Evolutionary conservation across 1,140 invertebrate genomes (phyloP), one percentile per base, ranked within the genome.

Genomic region (Bactericera cockerelli): DNA sequence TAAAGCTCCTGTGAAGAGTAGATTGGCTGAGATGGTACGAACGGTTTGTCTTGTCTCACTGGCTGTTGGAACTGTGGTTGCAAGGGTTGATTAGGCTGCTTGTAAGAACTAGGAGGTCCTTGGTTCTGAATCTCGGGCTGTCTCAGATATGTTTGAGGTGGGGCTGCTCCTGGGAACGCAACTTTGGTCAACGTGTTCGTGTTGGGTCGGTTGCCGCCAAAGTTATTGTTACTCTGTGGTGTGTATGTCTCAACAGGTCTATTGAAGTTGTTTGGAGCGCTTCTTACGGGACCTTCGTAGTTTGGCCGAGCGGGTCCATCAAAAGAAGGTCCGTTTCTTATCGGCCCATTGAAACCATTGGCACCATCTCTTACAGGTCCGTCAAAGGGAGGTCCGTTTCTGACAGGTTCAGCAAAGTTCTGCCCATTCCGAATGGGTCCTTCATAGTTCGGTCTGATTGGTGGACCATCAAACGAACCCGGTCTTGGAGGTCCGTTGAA

Each of bases 61-160:
- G 36, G 57, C n/a, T 39, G 38, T n/a, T n/a, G n/a, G 24, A 25
- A 24, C 33, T 56, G 56, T 26, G 14, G 62, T 25, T n/a, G 49
- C 10, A 19, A 19, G 33, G 19, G 57, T 13, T 19, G 55, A 59
- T 25, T 31, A 4, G 22, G 53, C 38, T 22, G n/a, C 24, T 25
- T 28, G 14, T 16, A 22, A 14, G 10, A 10, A 22, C 19, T 2
- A 6, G 56, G 21, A 38, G 56, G 33, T 2, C 11, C 8, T 49
- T 49, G 22, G 28, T 33, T 49, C n/a, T 33, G 26, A 33, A 24
- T n/a, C 33, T 39, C 26, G 42, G 16, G 21, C 8, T 13, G 56
- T 49, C 42, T 4, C n/a, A 10, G 42, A 49, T 49, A 49, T 8
- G n/a, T 6, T 49, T 16, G n/a, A 19, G n/a, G 42, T 49, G n/a